Conservation (phyloP, 1,140 invertebrate genomes). For the Rhyzopertha dominica region DNA sequence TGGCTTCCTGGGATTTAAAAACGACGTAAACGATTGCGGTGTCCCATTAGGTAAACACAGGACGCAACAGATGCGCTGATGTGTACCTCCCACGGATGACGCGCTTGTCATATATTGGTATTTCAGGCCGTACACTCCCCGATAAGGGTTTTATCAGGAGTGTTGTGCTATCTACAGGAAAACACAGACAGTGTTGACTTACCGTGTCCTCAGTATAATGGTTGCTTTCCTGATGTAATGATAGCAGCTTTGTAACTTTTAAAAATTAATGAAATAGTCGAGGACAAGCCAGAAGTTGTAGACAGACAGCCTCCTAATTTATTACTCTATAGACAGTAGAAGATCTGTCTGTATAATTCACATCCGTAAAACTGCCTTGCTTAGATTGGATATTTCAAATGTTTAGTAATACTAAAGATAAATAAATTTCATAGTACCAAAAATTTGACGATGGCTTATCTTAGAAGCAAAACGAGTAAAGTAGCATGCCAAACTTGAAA, state of each 20-base stretch:
- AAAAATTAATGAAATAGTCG: too few species aligned
- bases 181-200: too few species aligned
- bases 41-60: conserved; percentile 31
- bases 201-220: too few species aligned
- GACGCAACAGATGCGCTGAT: conserved; percentile 32
- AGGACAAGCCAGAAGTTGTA: too few species aligned
- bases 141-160: conserved; percentile 12
- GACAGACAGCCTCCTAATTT: too few species aligned
- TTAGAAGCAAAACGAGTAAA: neutral
- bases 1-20: conserved; percentile 3
- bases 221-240: too few species aligned
- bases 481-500: neutral
- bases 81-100: conserved; percentile 13
- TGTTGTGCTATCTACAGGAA: neutral
- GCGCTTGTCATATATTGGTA: conserved; percentile 11
- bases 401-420: neutral
- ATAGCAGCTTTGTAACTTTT: too few species aligned
- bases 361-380: too few species aligned
- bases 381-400: too few species aligned
- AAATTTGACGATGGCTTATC: neutral
- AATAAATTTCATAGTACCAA: neutral
- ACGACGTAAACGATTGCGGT: conserved; percentile 1
- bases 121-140: conserved; percentile 11
- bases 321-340: too few species aligned
- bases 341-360: too few species aligned